phyloP scores from a whole-genome alignment of 2,113 vertebrate species.

The Candoia aspera region DNA sequence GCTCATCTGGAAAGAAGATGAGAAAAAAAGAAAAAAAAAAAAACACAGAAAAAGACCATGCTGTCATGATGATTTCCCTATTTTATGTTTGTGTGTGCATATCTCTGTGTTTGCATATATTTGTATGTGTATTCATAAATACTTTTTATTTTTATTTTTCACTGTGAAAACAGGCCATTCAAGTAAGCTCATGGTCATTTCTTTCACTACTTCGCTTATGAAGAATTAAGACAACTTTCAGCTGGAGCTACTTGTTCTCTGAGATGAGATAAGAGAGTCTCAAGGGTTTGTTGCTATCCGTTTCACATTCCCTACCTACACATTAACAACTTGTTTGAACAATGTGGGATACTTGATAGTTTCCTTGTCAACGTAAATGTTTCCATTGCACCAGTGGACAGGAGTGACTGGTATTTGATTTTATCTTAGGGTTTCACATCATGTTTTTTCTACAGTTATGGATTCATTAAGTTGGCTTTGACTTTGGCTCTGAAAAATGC shows the following conservation, averaged over 20 bases:
- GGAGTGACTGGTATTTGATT: slow-evolving; percentile 2
- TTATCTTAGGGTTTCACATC: neutral
- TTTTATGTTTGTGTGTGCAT: neutral
- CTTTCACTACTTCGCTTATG: neutral
- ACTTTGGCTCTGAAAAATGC: neutral
- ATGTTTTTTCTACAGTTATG: neutral
- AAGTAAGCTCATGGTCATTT: neutral
- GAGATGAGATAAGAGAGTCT: slow-evolving; percentile 7
- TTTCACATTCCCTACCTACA: neutral
- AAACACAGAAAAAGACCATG: neutral
- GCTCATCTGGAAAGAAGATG: neutral
- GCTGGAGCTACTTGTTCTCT: neutral
- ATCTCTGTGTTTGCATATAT: neutral
- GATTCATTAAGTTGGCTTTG: neutral
- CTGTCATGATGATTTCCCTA: neutral
- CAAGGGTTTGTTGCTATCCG: rapidly evolving
- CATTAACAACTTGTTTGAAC: slow-evolving; percentile 28
- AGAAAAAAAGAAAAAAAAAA: rapidly evolving
- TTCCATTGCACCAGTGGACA: slow-evolving; percentile 23
- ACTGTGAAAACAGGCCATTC: neutral
- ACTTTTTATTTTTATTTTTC: neutral
- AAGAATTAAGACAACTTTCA: slow-evolving; percentile 37
- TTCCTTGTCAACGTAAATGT: slow-evolving; percentile 9
- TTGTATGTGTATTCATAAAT: neutral
- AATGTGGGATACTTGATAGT: slow-evolving; percentile 1